These are phyloP conservation scores for Clarias gariepinus DNA, from an alignment of 2,113 vertebrate genomes.

Conservation along the genomic window DNA sequence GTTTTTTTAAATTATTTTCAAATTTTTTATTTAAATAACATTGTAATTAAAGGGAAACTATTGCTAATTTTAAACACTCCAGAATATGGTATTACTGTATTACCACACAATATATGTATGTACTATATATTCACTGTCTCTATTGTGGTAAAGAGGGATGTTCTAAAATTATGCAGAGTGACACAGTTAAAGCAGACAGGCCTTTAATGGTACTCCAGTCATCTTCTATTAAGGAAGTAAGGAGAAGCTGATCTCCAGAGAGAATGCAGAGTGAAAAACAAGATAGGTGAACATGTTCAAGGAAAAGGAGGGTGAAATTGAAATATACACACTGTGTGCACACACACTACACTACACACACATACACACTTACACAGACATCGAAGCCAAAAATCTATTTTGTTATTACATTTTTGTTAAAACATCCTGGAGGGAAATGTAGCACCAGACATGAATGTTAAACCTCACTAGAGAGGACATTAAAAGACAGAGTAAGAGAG, in stretches of 20 bases:
- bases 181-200: conserved; percentile 16
- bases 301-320: conserved; percentile 2
- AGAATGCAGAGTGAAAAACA: conserved; percentile 11
- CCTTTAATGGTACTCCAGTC: conserved; percentile 6
- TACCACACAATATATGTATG: no score
- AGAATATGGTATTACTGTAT: no score
- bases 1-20: no score
- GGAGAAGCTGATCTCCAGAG: conserved; percentile 26
- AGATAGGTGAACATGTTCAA: conserved; percentile 27
- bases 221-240: conserved; percentile 28
- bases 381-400: conserved; percentile 13
- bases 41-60: no score
- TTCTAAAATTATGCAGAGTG: conserved; percentile 40
- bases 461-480: neutral
- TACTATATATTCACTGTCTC: conserved; percentile 30
- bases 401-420: neutral
- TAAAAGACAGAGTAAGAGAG: neutral
- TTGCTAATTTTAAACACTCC: no score
- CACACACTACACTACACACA: neutral
- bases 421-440: conserved; percentile 2
- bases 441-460: neutral
- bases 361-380: neutral
- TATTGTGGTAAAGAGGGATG: neutral
- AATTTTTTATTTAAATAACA: no score
- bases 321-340: neutral